Base-by-base conservation (phyloP, 2,888 invertebrate species). In the Didymodactylos carnosus region DNA sequence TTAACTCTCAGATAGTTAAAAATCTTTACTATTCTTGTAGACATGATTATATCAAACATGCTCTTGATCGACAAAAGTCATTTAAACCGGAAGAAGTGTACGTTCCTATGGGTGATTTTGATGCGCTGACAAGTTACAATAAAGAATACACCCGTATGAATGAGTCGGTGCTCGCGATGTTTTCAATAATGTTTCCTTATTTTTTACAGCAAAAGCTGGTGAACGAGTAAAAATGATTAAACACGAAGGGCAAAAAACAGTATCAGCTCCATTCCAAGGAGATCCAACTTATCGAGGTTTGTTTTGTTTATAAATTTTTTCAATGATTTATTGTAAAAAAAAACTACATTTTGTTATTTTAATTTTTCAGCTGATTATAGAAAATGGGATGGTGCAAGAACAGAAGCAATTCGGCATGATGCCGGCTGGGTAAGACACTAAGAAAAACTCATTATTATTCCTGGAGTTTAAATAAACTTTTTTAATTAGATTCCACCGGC, bases 71-170 rank as follows among this genome's bases (percentile, higher is more conserved):
- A 53, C 81, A 80, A 25, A 69, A 41, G 10, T 23, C 69, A 2
- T 80, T 79, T 71, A 77, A 78, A n/a, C 79, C 79, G 7, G 81
- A 81, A 7, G 76, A 72, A 39, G 82, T 81, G 76, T 76, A 75
- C 71, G 78, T 77, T 75, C 82, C 82, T 2, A 79, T 79, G 4
- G 83, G 83, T 0, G 78, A 80, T 19, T 80, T 83, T 78, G 80
- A 82, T 70, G 77, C 78, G 72, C 77, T 79, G 73, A 82, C 83
- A 8, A 82, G 82, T 11, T 75, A 75, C 43, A 75, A 75, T 29
- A 39, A 49, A 3, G 75, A 75, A 75, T 75, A 43, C 41, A 49
- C 62, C 41, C 69, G 74, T 73, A 71, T 27, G 69, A 39, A 0
- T 27, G n/a, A 72, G 16, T 39, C 2, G 23, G 41, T 29, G 27